These are phyloP conservation scores for Drosophila biarmipes DNA, from an alignment of 1,140 invertebrate species.

Conservation along the genomic window DNA sequence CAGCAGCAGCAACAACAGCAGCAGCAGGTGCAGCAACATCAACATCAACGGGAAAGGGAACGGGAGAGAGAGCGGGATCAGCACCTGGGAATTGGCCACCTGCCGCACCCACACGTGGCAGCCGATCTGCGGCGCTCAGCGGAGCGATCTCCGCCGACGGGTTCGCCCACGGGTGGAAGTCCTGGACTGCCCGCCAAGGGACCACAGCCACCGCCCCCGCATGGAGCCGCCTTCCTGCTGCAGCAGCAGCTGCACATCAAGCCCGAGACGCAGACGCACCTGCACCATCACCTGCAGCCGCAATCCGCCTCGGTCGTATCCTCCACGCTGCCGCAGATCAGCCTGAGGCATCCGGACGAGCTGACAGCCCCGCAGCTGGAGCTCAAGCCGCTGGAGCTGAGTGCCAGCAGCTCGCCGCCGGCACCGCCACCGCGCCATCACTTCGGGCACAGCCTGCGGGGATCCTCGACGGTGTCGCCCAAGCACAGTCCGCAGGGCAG, in stretches of 20 bases:
- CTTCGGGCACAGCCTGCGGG: conserved; percentile 59
- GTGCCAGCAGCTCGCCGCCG: conserved; percentile 59
- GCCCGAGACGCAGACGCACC: conserved; percentile 74
- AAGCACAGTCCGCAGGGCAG: conserved; percentile 71
- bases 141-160: conserved; percentile 52
- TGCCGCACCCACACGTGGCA: conserved; percentile 64
- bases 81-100: conserved; percentile 46
- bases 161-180: conserved; percentile 55
- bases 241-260: conserved; percentile 81
- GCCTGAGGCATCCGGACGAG: conserved; percentile 72
- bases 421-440: conserved; percentile 65
- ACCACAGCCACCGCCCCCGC: conserved; percentile 46
- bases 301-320: conserved; percentile 23
- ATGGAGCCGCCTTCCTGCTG: conserved; percentile 68
- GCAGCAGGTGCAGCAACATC: conserved; percentile 45
- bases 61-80: conserved; percentile 26
- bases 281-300: conserved; percentile 67
- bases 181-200: conserved; percentile 59
- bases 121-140: conserved; percentile 67
- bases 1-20: conserved; percentile 73
- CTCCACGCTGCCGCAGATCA: conserved; percentile 64
- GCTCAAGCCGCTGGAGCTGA: conserved; percentile 65
- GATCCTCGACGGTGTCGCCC: conserved; percentile 44
- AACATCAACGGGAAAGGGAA: conserved; percentile 42
- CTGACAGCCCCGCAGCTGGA: conserved; percentile 74